Evolutionary conservation across 2,113 vertebrate species (phyloP).

Genomic region (Myotis lucifugus): DNA sequence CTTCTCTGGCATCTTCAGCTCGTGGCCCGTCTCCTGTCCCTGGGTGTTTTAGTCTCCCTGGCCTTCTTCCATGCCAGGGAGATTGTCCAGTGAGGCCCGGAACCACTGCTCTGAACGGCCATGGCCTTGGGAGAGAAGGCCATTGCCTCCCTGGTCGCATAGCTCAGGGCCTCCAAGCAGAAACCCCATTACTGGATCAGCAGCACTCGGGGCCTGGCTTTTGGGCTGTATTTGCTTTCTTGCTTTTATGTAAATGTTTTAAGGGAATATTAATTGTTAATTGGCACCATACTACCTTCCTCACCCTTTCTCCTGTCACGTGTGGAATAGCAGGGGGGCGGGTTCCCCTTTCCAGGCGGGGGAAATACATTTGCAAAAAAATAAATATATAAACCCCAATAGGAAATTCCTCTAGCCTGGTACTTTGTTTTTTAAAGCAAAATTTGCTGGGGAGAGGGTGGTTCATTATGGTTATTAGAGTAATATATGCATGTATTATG

Average conservation of each 20-base stretch:
- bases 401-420: constrained; percentile 28
- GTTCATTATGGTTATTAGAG: not conserved
- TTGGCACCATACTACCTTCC: not conserved
- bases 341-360: constrained; percentile 55
- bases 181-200: accelerated
- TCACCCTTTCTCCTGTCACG: not conserved
- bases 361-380: constrained; percentile 72
- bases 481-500: not conserved
- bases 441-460: not conserved
- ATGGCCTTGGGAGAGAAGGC: not conserved
- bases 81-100: not conserved
- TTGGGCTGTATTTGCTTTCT: not conserved
- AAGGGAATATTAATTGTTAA: not conserved
- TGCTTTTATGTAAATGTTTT: not conserved
- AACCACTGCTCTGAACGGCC: not conserved
- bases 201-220: accelerated
- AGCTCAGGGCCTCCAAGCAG: not conserved
- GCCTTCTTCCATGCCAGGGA: too few relatives aligned
- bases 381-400: not conserved
- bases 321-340: not conserved
- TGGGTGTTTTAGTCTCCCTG: too few relatives aligned
- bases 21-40: too few relatives aligned
- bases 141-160: not conserved
- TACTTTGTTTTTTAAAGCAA: not conserved
- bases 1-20: too few relatives aligned